These are phyloP conservation scores for Myiotriccus ornatus DNA, from an alignment of 2,797 vertebrate genomes.

Conservation along the genomic window DNA sequence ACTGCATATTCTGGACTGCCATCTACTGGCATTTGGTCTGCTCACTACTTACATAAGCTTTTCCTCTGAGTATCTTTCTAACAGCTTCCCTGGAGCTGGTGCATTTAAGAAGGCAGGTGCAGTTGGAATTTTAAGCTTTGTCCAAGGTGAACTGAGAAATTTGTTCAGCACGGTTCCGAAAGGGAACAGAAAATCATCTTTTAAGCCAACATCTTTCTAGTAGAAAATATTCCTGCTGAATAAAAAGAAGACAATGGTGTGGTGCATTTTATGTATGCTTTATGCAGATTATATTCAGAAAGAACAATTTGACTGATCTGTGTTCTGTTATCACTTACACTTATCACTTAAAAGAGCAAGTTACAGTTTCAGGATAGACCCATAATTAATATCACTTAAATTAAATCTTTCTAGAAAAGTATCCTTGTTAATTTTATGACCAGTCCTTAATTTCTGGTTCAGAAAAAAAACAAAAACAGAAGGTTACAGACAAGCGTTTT, in stretches of 20 bases:
- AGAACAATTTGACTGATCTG: background rate
- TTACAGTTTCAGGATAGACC: background rate
- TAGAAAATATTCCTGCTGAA: background rate
- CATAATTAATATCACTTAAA: background rate
- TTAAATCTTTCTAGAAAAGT: background rate
- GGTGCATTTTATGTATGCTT: background rate
- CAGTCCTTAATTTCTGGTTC: background rate
- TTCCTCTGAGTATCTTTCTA: background rate
- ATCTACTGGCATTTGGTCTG: conserved; percentile 41
- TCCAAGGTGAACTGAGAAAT: background rate
- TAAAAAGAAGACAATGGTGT: background rate
- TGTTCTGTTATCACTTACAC: background rate
- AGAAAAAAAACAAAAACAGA: background rate
- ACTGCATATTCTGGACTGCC: conserved; percentile 37
- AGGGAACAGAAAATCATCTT: background rate
- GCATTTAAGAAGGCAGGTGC: background rate
- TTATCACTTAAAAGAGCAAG: background rate
- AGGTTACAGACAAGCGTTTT: background rate
- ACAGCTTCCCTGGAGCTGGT: background rate
- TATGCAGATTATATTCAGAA: background rate
- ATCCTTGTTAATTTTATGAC: background rate
- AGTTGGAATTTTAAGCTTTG: background rate
- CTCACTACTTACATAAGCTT: conserved; percentile 22
- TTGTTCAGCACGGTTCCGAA: background rate
- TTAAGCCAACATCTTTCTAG: background rate